Percentiles rank a stretch among this genome's conserved stretches.
phyloP scores from a whole-genome alignment of 30 jellyfish, hydroid and myxozoan species.

The Cassiopea andromeda region DNA sequence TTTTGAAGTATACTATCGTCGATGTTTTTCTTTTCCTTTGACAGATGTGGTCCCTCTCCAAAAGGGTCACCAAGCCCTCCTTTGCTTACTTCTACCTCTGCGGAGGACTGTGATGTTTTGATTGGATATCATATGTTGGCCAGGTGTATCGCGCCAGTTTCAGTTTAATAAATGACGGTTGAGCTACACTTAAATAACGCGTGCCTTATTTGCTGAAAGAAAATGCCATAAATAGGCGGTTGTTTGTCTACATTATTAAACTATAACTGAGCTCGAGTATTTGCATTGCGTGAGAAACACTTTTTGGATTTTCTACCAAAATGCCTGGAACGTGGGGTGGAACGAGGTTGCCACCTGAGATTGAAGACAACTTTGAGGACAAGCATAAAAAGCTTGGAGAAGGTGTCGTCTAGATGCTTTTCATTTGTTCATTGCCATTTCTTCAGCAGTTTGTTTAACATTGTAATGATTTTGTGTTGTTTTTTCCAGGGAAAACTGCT shows the following conservation, averaged over 20 bases:
- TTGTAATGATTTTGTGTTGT: too few species aligned
- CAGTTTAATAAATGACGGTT: constrained; percentile 18
- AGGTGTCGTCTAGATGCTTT: constrained; percentile 42
- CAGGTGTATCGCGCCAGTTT: constrained; percentile 84
- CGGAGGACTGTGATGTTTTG: constrained; percentile 13
- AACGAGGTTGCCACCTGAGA: constrained; percentile 71
- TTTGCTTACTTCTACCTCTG: neutral
- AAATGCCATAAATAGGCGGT: neutral
- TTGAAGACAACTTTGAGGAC: constrained; percentile 69
- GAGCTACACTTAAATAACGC: neutral
- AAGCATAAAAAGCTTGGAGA: constrained; percentile 85
- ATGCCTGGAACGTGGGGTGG: constrained; percentile 73
- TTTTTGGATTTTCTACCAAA: neutral
- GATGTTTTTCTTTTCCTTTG: too few species aligned
- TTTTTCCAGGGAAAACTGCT: too few species aligned
- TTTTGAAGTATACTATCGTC: too few species aligned
- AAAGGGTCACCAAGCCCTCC: too few species aligned
- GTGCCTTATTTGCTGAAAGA: constrained; percentile 24
- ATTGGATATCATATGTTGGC: constrained; percentile 63
- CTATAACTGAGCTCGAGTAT: neutral
- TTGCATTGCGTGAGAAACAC: neutral
- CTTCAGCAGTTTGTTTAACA: too few species aligned
- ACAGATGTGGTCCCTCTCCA: too few species aligned
- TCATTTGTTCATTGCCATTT: too few species aligned
- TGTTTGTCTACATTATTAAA: neutral